phyloP scores from a whole-genome alignment of 2,888 invertebrate genomes.

The Apamea sordens region DNA sequence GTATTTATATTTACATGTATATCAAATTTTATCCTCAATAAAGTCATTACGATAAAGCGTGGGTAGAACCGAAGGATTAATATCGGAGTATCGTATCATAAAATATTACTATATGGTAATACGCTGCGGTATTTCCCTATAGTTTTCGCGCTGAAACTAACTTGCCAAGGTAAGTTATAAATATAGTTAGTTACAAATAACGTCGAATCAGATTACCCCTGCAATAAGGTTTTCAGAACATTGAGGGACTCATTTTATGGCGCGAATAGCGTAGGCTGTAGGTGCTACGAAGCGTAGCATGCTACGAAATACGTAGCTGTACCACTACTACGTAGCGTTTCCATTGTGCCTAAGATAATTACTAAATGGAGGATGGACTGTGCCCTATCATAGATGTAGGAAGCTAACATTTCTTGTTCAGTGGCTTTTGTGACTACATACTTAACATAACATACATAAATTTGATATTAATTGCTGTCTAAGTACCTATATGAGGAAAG shows the following conservation, averaged over 20 bases:
- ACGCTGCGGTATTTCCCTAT: slow-evolving; percentile 42
- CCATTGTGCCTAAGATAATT: neutral
- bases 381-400: neutral
- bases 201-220: slow-evolving; percentile 16
- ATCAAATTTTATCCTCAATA: slow-evolving; percentile 41
- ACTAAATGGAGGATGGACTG: neutral
- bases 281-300: slow-evolving; percentile 25
- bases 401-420: neutral
- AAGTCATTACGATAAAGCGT: slow-evolving; percentile 59
- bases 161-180: slow-evolving; percentile 42
- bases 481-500: neutral
- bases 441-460: too few relatives aligned
- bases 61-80: slow-evolving; percentile 46
- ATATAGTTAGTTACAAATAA: slow-evolving; percentile 29
- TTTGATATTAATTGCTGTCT: neutral
- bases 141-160: slow-evolving; percentile 42
- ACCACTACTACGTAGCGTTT: slow-evolving; percentile 14
- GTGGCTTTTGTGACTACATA: neutral
- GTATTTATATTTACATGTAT: slow-evolving; percentile 48
- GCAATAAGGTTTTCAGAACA: neutral
- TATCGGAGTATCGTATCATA: slow-evolving; percentile 53
- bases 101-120: slow-evolving; percentile 63
- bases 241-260: neutral
- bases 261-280: neutral
- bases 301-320: slow-evolving; percentile 28